A percentile compares a stretch with the other conserved stretches of the same genome.
Conservation (phyloP, 2,888 invertebrate species). For the Salpingus planirostris region DNA sequence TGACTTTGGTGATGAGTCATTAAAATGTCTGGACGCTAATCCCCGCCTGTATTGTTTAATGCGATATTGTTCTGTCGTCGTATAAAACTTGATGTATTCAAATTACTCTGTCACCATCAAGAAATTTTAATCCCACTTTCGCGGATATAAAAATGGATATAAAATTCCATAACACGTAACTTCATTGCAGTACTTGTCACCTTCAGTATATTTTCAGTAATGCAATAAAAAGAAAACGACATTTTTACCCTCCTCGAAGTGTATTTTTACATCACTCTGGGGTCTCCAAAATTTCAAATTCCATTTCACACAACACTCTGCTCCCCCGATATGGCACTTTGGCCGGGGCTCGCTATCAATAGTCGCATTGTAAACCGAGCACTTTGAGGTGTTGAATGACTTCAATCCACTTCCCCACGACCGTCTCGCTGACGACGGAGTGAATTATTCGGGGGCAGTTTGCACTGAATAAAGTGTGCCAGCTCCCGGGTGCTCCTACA, state of each 20-base stretch:
- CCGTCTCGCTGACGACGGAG: slow-evolving; percentile 20
- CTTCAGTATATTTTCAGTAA: slow-evolving; percentile 41
- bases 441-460: slow-evolving; percentile 23
- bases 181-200: slow-evolving; percentile 40
- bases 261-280: slow-evolving; percentile 45
- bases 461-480: slow-evolving; percentile 11
- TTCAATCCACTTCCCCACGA: slow-evolving; percentile 28
- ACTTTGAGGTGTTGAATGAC: slow-evolving; percentile 39
- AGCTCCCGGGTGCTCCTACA: too few relatives aligned
- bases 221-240: slow-evolving; percentile 42
- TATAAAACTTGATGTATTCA: slow-evolving; percentile 36
- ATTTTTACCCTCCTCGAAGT: slow-evolving; percentile 38
- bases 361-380: slow-evolving; percentile 38
- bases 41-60: slow-evolving; percentile 11
- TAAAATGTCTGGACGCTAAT: too few relatives aligned
- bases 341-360: slow-evolving; percentile 30
- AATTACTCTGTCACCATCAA: slow-evolving; percentile 37
- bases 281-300: slow-evolving; percentile 44
- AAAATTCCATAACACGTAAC: slow-evolving; percentile 42
- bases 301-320: slow-evolving; percentile 36
- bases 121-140: slow-evolving; percentile 41
- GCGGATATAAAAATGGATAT: slow-evolving; percentile 41
- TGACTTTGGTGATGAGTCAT: too few relatives aligned
- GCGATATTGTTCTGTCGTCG: slow-evolving; percentile 14
- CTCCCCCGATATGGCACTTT: slow-evolving; percentile 32